Percentiles rank a stretch among this genome's conserved stretches.
Conservation (phyloP, 1,140 invertebrate species). For the Batillaria attramentaria region DNA sequence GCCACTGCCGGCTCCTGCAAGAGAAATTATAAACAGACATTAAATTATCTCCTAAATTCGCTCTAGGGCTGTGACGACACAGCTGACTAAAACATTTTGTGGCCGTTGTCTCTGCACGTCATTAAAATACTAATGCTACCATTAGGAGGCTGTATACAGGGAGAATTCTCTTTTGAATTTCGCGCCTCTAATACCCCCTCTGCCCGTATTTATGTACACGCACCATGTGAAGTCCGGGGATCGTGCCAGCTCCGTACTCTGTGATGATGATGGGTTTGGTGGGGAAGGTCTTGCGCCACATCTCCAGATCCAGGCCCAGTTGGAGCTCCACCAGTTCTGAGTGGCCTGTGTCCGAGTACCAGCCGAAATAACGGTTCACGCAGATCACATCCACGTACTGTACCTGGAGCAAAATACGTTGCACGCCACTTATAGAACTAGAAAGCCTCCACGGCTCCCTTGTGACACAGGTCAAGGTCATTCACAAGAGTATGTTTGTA, state of each 20-base stretch:
- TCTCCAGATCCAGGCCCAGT: slow-evolving; percentile 83
- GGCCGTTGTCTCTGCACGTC: too few species aligned
- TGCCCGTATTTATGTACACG: slow-evolving; percentile 13
- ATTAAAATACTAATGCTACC: too few species aligned
- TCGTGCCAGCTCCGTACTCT: slow-evolving; percentile 95
- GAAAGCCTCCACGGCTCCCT: too few species aligned
- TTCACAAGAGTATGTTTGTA: too few species aligned
- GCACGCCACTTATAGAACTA: too few species aligned
- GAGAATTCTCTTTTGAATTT: too few species aligned
- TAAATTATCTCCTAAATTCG: too few species aligned
- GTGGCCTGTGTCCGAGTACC: slow-evolving; percentile 90
- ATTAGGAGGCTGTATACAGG: too few species aligned
- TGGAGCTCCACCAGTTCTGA: slow-evolving; percentile 82
- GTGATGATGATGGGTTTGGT: slow-evolving; percentile 92
- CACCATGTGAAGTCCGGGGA: slow-evolving; percentile 82
- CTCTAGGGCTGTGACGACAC: too few species aligned
- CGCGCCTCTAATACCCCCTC: too few species aligned
- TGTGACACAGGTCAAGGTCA: too few species aligned
- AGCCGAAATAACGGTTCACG: slow-evolving; percentile 94
- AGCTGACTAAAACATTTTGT: too few species aligned
- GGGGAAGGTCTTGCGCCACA: slow-evolving; percentile 84
- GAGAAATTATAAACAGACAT: background rate
- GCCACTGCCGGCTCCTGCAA: slow-evolving; percentile 83
- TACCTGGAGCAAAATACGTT: slow-evolving; percentile 75
- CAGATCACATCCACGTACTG: slow-evolving; percentile 90